Evolutionary conservation across 2,797 vertebrate genomes (phyloP).

Genomic region (Xenops minutus): DNA sequence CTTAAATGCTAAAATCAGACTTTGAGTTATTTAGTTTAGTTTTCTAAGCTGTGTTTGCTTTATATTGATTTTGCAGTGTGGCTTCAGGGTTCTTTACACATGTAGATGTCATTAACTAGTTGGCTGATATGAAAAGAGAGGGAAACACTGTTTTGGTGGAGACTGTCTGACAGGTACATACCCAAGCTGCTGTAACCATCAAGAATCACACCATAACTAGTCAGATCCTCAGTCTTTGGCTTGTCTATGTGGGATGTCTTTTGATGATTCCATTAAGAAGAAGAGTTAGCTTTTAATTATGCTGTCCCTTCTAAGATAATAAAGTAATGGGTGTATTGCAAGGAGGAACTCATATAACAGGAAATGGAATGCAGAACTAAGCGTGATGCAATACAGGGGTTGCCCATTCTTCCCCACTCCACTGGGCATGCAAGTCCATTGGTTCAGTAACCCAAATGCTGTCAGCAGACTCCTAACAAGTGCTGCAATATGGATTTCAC

Average conservation of each 20-base stretch:
- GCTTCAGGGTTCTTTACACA: conserved; percentile 17
- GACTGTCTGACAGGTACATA: neutral
- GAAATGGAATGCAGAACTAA: neutral
- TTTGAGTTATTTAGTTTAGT: conserved; percentile 8
- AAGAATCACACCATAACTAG: neutral
- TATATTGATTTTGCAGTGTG: conserved; percentile 50
- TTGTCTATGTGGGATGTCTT: neutral
- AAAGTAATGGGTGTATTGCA: neutral
- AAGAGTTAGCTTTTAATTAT: neutral
- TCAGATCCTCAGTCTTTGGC: neutral
- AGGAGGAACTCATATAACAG: neutral
- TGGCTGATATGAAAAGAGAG: neutral
- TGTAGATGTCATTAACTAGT: conserved; percentile 6
- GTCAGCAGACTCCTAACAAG: neutral
- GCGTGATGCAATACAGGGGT: neutral
- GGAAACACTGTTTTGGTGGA: neutral
- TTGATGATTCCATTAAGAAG: neutral
- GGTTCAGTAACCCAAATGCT: neutral
- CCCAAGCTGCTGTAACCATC: neutral
- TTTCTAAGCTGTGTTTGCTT: conserved; percentile 44
- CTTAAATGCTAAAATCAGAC: conserved; percentile 43
- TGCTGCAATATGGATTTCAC: conserved; percentile 15
- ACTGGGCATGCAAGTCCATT: neutral
- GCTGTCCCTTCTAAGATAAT: neutral
- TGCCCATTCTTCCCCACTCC: neutral